These are phyloP conservation scores for Ornithoptera alexandrae DNA, from an alignment of 2,888 invertebrate species.

Conservation along the genomic window DNA sequence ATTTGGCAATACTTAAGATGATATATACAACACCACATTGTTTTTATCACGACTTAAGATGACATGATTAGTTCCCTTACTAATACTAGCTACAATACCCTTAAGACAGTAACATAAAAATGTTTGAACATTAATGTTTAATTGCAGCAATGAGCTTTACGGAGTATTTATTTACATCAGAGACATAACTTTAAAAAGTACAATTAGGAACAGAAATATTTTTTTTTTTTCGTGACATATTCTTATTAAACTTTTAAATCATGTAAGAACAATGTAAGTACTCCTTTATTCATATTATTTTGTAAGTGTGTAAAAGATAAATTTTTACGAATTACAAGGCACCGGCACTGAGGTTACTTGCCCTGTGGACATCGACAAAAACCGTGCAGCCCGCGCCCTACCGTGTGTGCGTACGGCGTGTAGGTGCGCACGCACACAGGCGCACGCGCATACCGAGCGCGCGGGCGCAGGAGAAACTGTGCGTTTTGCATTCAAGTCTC, in stretches of 20 bases:
- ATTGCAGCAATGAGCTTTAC: too few species aligned
- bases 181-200: too few species aligned
- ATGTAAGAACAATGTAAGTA: not conserved
- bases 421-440: slow-evolving; percentile 48
- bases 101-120: too few species aligned
- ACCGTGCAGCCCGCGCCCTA: slow-evolving; percentile 65
- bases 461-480: slow-evolving; percentile 68
- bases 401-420: slow-evolving; percentile 47
- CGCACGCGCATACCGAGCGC: slow-evolving; percentile 66
- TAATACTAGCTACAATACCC: too few species aligned
- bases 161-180: too few species aligned
- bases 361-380: slow-evolving; percentile 80
- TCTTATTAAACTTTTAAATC: not conserved
- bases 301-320: not conserved
- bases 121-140: too few species aligned
- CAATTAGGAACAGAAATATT: too few species aligned
- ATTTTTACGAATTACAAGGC: slow-evolving; percentile 52
- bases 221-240: too few species aligned
- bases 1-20: too few species aligned
- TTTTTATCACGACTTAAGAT: too few species aligned
- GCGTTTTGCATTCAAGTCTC: slow-evolving; percentile 73
- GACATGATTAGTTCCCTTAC: too few species aligned
- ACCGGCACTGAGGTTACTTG: slow-evolving; percentile 63
- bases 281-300: not conserved
- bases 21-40: too few species aligned